Conservation (phyloP, 2,113 vertebrate species). For the Catharus minimus region DNA sequence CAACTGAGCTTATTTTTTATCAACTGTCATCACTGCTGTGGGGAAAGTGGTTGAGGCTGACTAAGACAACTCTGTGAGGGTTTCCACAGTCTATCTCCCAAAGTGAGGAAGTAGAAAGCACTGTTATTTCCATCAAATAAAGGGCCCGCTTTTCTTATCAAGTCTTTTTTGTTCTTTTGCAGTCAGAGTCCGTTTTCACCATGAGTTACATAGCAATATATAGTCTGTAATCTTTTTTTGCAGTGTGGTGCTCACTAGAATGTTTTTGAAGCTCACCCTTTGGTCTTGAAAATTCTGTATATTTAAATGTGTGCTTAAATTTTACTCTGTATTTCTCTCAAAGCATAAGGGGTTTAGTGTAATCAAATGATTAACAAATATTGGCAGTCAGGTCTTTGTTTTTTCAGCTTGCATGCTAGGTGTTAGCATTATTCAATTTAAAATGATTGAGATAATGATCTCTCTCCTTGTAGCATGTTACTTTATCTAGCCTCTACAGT, state of each 20-base stretch:
- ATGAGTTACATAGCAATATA: not conserved
- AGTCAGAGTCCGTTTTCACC: not conserved
- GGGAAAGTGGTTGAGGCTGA: not conserved
- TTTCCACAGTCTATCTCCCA: not conserved
- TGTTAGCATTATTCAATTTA: conserved; percentile 9
- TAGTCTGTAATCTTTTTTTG: not conserved
- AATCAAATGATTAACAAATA: conserved; percentile 18
- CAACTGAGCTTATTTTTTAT: not conserved
- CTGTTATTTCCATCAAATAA: not conserved
- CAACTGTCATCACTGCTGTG: not conserved
- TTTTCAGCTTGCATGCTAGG: not conserved
- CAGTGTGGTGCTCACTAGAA: not conserved
- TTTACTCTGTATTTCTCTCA: not conserved
- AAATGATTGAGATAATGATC: conserved; percentile 25
- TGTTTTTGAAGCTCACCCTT: not conserved
- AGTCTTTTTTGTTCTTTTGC: not conserved
- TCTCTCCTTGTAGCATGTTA: not conserved
- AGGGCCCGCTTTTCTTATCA: not conserved
- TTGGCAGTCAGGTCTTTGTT: conserved; percentile 5
- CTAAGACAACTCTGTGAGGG: not conserved
- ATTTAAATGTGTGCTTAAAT: not conserved
- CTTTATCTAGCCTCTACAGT: conserved; percentile 5
- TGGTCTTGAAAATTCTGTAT: not conserved
- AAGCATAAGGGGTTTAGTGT: not conserved
- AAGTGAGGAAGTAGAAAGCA: not conserved